Conservation (phyloP, 2,113 vertebrate species). For the Madoqua kirkii region DNA sequence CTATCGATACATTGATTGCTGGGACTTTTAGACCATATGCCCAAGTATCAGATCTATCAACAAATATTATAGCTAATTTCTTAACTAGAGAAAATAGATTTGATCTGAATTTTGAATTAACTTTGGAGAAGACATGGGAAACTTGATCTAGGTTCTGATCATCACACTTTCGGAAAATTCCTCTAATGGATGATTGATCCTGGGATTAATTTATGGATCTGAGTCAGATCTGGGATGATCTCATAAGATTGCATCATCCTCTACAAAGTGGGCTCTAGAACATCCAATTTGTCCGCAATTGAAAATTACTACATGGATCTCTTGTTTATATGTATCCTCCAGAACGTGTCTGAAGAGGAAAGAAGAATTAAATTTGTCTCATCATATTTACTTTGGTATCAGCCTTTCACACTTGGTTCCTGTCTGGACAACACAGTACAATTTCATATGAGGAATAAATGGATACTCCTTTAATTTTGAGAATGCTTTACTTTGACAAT, state of each 20-base stretch:
- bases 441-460: background rate
- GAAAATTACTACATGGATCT: background rate
- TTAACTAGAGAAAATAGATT: slow-evolving; percentile 26
- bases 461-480: background rate
- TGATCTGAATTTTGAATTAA: slow-evolving; percentile 20
- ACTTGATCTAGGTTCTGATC: slow-evolving; percentile 5
- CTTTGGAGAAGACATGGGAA: background rate
- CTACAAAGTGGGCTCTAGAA: background rate
- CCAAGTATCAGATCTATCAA: background rate
- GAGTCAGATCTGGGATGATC: background rate
- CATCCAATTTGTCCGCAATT: background rate
- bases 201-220: background rate
- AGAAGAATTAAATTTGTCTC: background rate
- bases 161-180: slow-evolving; percentile 30
- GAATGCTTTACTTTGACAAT: background rate
- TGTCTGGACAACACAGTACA: background rate
- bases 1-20: background rate
- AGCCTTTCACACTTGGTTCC: background rate
- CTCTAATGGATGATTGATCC: background rate
- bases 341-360: background rate
- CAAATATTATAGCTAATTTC: background rate
- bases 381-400: background rate
- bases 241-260: background rate
- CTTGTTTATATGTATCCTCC: background rate
- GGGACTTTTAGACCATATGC: background rate